phyloP scores from a whole-genome alignment of 2,113 vertebrate genomes.

The Pluvianellus socialis region DNA sequence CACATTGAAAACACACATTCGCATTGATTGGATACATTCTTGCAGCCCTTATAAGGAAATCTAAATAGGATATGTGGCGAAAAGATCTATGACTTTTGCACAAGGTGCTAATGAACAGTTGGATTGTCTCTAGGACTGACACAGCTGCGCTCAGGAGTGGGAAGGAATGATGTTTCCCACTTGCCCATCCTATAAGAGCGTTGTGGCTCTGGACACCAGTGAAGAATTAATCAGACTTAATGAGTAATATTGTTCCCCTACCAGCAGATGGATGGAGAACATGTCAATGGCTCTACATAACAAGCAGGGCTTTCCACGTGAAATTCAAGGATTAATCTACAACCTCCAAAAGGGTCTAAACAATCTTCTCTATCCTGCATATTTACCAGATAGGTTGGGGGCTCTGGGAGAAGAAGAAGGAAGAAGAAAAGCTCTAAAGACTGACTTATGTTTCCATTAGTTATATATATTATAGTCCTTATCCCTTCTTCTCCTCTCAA shows the following conservation, averaged over 20 bases:
- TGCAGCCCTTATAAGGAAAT: neutral
- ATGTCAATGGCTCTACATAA: neutral
- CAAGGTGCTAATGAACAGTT: neutral
- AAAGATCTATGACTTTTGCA: neutral
- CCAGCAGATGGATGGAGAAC: neutral
- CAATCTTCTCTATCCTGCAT: neutral
- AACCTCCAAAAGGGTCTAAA: neutral
- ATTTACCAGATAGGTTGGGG: neutral
- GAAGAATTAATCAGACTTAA: neutral
- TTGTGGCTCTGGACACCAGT: neutral
- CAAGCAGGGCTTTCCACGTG: neutral
- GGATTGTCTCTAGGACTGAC: neutral
- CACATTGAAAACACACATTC: neutral
- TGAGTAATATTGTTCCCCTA: neutral
- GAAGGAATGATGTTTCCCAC: neutral
- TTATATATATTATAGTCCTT: neutral
- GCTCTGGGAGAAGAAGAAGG: rapidly evolving
- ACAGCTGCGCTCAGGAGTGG: neutral
- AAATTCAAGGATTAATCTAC: neutral
- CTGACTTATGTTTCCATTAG: neutral
- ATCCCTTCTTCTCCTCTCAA: neutral
- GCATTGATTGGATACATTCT: neutral
- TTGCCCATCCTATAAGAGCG: neutral
- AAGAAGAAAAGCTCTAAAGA: neutral
- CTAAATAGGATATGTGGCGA: neutral